A percentile compares a stretch with the other conserved stretches of the same genome.
phyloP scores from a whole-genome alignment of 2,888 invertebrate genomes.

The Synergus laeviventris region DNA sequence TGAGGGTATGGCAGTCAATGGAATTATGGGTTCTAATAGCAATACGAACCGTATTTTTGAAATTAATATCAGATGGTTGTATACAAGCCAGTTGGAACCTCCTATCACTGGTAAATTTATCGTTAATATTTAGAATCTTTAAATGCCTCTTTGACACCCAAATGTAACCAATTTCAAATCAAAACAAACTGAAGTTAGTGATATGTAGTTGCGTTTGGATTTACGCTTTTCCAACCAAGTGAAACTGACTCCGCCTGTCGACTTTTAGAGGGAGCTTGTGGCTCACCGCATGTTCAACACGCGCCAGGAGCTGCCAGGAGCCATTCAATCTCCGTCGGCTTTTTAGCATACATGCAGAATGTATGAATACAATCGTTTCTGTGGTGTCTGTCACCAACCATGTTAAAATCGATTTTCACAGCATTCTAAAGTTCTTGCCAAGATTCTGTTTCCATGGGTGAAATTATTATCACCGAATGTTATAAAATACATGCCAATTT shows the following conservation, averaged over 20 bases:
- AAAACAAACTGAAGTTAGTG: conserved; percentile 21
- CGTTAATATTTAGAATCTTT: neutral
- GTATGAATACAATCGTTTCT: neutral
- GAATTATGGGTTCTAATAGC: neutral
- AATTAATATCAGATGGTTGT: neutral
- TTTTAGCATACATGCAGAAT: conserved; percentile 20
- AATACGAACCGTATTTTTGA: neutral
- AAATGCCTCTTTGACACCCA: neutral
- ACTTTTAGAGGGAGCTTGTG: conserved; percentile 22
- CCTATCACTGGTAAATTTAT: conserved; percentile 3
- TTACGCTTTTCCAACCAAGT: neutral
- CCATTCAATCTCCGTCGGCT: conserved; percentile 8
- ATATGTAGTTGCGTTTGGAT: neutral
- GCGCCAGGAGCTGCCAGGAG: conserved; percentile 30
- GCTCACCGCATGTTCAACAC: conserved; percentile 31
- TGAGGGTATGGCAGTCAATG: neutral
- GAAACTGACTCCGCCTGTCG: neutral
- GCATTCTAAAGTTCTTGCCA: neutral
- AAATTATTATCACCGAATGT: too few relatives aligned
- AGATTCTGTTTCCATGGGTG: neutral
- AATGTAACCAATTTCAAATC: neutral
- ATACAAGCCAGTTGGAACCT: neutral
- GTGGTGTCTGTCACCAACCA: neutral
- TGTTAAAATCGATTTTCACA: conserved; percentile 16
- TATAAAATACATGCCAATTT: too few relatives aligned